These are phyloP conservation scores for Nymphicus hollandicus DNA, from an alignment of 2,113 vertebrate genomes.

Conservation along the genomic window DNA sequence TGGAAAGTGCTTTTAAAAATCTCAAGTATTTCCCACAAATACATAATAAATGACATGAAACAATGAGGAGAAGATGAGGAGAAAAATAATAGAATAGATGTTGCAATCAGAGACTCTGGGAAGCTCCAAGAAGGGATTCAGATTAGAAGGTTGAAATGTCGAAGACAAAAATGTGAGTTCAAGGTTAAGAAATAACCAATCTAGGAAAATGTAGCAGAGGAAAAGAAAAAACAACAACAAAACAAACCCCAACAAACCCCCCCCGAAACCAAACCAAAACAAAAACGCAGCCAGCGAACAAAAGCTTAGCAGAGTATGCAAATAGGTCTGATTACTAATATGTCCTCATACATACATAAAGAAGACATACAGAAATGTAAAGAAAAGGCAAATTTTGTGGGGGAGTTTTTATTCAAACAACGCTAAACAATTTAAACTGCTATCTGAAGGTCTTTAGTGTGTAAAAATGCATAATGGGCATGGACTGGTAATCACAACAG, in stretches of 20 bases:
- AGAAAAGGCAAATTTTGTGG: background rate
- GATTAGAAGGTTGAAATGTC: background rate
- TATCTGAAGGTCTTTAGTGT: slow-evolving; percentile 37
- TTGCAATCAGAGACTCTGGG: background rate
- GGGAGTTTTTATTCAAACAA: background rate
- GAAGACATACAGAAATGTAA: background rate
- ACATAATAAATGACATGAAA: background rate
- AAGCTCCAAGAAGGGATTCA: background rate
- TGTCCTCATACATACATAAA: background rate
- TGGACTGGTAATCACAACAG: slow-evolving; percentile 43
- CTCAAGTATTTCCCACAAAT: background rate
- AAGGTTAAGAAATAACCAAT: slow-evolving; percentile 44
- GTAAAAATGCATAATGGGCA: slow-evolving; percentile 49
- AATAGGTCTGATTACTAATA: slow-evolving; percentile 1
- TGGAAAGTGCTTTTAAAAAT: background rate
- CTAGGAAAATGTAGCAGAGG: background rate
- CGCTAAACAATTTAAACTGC: slow-evolving; percentile 29
- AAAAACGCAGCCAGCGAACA: background rate
- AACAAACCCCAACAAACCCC: background rate
- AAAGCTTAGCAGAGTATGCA: background rate
- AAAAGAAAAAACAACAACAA: background rate
- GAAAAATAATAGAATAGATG: background rate
- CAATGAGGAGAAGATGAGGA: background rate
- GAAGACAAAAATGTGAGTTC: slow-evolving; percentile 25
- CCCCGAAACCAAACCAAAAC: background rate